A percentile compares a stretch with the other conserved stretches of the same genome.
Evolutionary conservation across 1,140 invertebrate species (phyloP).

Genomic region (Lerema accius): DNA sequence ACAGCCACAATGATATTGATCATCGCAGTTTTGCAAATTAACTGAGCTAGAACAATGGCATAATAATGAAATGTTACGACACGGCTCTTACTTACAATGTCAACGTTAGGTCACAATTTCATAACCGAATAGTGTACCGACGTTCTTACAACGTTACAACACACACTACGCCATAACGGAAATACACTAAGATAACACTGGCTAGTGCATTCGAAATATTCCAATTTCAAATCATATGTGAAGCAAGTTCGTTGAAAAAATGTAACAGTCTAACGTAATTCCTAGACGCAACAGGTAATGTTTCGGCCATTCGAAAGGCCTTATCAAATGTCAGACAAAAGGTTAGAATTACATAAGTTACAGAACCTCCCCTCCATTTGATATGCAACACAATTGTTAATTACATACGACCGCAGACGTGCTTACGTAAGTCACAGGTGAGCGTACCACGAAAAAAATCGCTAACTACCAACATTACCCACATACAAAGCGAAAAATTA

Average conservation of each 20-base stretch:
- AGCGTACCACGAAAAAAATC: constrained; percentile 57
- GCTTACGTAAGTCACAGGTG: constrained; percentile 62
- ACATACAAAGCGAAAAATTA: constrained; percentile 44
- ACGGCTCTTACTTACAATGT: constrained; percentile 19
- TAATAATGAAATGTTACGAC: constrained; percentile 19
- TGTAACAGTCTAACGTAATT: constrained; percentile 23
- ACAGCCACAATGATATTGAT: constrained; percentile 28
- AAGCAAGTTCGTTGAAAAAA: constrained; percentile 17
- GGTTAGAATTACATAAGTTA: constrained; percentile 64
- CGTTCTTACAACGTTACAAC: constrained; percentile 27
- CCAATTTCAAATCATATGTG: constrained; percentile 27
- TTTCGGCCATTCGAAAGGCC: constrained; percentile 50
- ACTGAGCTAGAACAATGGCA: constrained; percentile 27
- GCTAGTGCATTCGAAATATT: constrained; percentile 22
- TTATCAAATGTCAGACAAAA: constrained; percentile 70
- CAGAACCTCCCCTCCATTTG: constrained; percentile 40
- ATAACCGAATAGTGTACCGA: constrained; percentile 34
- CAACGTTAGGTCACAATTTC: constrained; percentile 44
- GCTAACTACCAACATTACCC: constrained; percentile 50
- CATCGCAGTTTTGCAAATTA: constrained; percentile 23
- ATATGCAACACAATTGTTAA: constrained; percentile 60
- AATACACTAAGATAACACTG: constrained; percentile 7
- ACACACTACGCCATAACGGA: constrained; percentile 14
- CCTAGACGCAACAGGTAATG: constrained; percentile 62
- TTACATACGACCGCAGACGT: constrained; percentile 51